Conservation (phyloP, 2,113 vertebrate genomes). For the Aptenodytes patagonicus region DNA sequence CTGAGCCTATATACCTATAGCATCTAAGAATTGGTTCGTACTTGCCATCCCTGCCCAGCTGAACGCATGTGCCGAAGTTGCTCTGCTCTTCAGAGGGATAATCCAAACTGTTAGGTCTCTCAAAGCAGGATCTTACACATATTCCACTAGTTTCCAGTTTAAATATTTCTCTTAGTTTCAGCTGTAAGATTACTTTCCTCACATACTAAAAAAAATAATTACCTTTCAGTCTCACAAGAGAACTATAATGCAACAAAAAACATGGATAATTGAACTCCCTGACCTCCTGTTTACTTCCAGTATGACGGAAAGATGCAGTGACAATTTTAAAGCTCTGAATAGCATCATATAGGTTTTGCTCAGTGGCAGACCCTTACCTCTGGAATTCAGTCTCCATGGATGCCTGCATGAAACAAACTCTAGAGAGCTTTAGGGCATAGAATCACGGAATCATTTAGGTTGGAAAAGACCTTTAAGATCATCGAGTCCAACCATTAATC, state of each 20-base stretch:
- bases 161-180: constrained; percentile 10
- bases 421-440: not conserved
- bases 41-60: not conserved
- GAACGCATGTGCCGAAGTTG: not conserved
- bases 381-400: not conserved
- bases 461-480: not conserved
- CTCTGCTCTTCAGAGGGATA: not conserved
- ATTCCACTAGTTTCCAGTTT: not conserved
- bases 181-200: not conserved
- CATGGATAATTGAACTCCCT: rapidly evolving
- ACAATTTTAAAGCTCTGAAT: not conserved
- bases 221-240: not conserved
- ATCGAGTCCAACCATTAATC: not conserved
- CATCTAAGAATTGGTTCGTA: not conserved
- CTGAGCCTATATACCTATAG: not conserved
- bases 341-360: not conserved
- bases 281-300: not conserved
- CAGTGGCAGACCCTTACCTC: not conserved
- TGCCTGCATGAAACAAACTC: not conserved
- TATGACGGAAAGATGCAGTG: not conserved
- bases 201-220: not conserved
- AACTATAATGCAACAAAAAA: not conserved
- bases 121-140: not conserved
- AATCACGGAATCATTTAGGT: not conserved
- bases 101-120: not conserved